phyloP scores from a whole-genome alignment of 2,888 invertebrate species.

The Listrodromus nycthemerus region DNA sequence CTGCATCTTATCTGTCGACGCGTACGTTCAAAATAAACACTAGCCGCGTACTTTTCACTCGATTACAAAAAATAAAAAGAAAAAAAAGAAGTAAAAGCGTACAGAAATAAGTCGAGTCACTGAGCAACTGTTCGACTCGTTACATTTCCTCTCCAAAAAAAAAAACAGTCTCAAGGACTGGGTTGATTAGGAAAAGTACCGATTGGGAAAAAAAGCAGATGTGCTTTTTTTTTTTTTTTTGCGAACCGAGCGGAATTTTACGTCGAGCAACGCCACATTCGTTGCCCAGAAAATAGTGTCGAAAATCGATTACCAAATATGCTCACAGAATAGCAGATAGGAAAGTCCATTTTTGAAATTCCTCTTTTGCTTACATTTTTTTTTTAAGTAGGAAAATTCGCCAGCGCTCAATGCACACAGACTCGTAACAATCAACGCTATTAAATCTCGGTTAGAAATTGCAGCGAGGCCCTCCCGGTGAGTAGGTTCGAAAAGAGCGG shows the following conservation, averaged over 20 bases:
- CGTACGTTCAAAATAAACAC: background rate
- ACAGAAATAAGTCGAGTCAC: background rate
- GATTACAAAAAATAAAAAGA: background rate
- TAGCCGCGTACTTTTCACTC: background rate
- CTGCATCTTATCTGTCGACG: background rate
- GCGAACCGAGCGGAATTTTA: no score
- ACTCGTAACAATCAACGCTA: constrained; percentile 48
- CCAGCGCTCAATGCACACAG: background rate
- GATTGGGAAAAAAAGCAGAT: background rate
- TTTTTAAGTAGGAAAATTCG: background rate
- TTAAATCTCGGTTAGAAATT: constrained; percentile 65
- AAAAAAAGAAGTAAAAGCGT: background rate
- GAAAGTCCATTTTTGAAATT: no score
- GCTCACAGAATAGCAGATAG: no score
- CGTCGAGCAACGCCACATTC: no score
- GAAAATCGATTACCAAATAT: no score
- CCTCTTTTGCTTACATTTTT: background rate
- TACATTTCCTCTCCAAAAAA: background rate
- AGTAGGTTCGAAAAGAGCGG: constrained; percentile 53
- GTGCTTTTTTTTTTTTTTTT: background rate
- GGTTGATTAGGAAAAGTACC: constrained; percentile 42
- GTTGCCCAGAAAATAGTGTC: no score
- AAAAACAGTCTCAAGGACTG: background rate
- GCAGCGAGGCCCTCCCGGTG: constrained; percentile 41
- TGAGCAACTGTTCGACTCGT: background rate